Percentiles rank a stretch among this genome's conserved stretches.
Conservation (phyloP, 2,797 vertebrate genomes). For the Microctenopoma stevenorrisi region DNA sequence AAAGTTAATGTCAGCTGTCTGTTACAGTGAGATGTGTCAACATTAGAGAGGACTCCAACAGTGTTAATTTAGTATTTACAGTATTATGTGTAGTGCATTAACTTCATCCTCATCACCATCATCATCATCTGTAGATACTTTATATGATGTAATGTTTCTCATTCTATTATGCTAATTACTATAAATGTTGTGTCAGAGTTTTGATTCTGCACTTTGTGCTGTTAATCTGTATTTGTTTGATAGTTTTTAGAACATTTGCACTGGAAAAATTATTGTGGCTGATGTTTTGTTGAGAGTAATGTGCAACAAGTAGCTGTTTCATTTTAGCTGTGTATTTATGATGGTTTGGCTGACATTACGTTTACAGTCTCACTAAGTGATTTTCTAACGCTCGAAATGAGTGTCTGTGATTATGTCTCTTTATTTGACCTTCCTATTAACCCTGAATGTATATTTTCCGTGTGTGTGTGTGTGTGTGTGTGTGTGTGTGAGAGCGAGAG, state of each 20-base stretch:
- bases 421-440: slow-evolving; percentile 20
- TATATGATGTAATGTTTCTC: slow-evolving; percentile 77
- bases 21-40: slow-evolving; percentile 14
- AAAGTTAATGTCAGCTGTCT: slow-evolving; percentile 23
- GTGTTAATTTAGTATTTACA: slow-evolving; percentile 52
- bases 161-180: slow-evolving; percentile 65
- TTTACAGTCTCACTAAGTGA: slow-evolving; percentile 55
- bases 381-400: slow-evolving; percentile 43
- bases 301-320: slow-evolving; percentile 52
- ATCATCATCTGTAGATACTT: slow-evolving; percentile 79
- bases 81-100: slow-evolving; percentile 54
- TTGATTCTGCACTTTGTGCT: slow-evolving; percentile 66
- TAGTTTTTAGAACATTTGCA: slow-evolving; percentile 68
- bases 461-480: slow-evolving; percentile 7
- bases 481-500: slow-evolving; percentile 1
- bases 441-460: slow-evolving; percentile 6
- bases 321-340: slow-evolving; percentile 63
- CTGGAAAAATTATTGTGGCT: slow-evolving; percentile 62
- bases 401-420: slow-evolving; percentile 2
- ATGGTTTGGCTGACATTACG: slow-evolving; percentile 50
- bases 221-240: slow-evolving; percentile 71
- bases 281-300: slow-evolving; percentile 64
- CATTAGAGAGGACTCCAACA: slow-evolving; percentile 23
- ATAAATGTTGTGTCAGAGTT: slow-evolving; percentile 60
- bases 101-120: slow-evolving; percentile 32